Percentiles rank a stretch among this genome's conserved stretches.
Evolutionary conservation across 2,113 vertebrate species (phyloP).

Genomic region (Pluvialis apricaria): DNA sequence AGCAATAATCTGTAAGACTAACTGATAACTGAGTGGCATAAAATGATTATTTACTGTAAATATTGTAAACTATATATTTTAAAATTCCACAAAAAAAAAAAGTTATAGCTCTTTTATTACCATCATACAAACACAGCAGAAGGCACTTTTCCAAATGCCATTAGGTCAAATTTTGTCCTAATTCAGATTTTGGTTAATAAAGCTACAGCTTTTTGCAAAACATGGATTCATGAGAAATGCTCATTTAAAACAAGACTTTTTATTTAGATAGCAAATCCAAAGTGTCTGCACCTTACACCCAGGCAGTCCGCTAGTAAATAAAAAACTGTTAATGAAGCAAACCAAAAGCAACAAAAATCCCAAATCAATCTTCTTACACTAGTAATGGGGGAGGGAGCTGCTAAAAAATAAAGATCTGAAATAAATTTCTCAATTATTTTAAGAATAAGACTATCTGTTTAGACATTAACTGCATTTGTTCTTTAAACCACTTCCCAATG

Average conservation of each 20-base stretch:
- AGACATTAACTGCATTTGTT: background rate
- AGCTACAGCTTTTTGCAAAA: background rate
- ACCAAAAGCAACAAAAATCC: background rate
- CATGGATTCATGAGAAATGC: background rate
- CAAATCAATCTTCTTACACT: background rate
- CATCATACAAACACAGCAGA: background rate
- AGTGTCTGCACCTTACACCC: background rate
- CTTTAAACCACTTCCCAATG: background rate
- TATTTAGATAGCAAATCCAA: background rate
- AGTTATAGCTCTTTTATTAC: background rate
- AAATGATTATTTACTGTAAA: background rate
- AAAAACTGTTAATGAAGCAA: background rate
- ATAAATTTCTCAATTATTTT: background rate
- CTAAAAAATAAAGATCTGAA: background rate
- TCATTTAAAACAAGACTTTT: background rate
- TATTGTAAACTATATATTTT: background rate
- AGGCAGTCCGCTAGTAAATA: background rate
- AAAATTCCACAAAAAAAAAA: background rate
- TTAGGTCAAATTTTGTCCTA: background rate
- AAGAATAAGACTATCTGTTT: background rate
- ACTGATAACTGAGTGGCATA: background rate
- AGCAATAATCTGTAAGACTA: background rate
- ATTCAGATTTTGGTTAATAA: background rate
- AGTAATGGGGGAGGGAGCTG: accelerated
- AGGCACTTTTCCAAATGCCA: background rate